These are phyloP conservation scores for Rhadina sibilatrix DNA, from an alignment of 2,113 vertebrate genomes.

Conservation along the genomic window DNA sequence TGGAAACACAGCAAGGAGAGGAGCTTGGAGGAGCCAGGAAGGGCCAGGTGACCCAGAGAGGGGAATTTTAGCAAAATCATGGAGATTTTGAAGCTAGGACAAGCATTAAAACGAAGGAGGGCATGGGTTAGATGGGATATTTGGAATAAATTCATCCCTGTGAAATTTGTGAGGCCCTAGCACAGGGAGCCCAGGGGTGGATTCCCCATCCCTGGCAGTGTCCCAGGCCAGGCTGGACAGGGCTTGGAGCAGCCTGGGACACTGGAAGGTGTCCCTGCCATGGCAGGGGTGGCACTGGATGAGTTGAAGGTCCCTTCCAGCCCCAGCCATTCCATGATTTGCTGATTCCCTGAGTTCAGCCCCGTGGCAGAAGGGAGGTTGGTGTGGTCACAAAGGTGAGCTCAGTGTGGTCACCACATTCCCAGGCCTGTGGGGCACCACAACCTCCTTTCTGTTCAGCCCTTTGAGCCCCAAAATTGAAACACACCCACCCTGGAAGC, in stretches of 20 bases:
- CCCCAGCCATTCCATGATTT: neutral
- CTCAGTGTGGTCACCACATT: neutral
- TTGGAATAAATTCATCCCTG: neutral
- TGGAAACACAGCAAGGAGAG: neutral
- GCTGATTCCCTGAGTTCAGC: neutral
- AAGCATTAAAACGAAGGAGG: neutral
- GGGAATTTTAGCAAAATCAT: neutral
- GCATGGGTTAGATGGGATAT: neutral
- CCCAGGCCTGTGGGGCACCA: neutral
- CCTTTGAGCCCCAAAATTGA: neutral
- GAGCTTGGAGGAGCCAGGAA: neutral
- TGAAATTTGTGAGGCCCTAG: neutral
- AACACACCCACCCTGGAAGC: neutral
- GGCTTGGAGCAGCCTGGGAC: neutral
- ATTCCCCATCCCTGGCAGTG: neutral
- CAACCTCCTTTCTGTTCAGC: neutral
- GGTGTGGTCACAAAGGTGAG: neutral
- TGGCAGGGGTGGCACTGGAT: accelerated
- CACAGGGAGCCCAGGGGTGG: too few species aligned
- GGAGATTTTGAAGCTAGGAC: neutral
- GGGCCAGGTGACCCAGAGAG: neutral
- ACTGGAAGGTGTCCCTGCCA: neutral
- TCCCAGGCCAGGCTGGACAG: neutral
- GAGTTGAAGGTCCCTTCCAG: accelerated
- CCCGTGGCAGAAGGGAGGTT: neutral